Conservation (phyloP, 2,888 invertebrate species). For the Stratiomys singularior region DNA sequence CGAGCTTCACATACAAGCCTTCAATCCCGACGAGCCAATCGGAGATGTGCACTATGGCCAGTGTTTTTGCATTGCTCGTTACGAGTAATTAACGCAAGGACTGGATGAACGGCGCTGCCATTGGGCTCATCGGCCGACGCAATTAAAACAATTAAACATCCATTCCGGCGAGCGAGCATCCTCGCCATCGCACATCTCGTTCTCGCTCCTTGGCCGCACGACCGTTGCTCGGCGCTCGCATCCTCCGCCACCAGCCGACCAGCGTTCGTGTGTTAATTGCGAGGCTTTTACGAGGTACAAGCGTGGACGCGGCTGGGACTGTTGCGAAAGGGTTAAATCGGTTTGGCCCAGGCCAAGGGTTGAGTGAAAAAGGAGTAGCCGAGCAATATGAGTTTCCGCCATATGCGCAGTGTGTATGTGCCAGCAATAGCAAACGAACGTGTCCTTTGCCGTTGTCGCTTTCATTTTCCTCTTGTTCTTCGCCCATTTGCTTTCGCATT, state of each 20-base stretch:
- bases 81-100: background rate
- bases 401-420: too few relatives aligned
- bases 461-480: too few relatives aligned
- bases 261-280: constrained; percentile 1
- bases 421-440: too few relatives aligned
- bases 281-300: background rate
- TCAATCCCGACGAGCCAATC: background rate
- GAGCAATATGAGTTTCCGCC: too few relatives aligned
- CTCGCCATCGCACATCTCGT: background rate
- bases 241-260: background rate
- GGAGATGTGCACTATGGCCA: background rate
- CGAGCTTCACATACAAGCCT: background rate
- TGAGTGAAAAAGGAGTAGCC: too few relatives aligned
- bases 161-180: background rate
- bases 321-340: background rate
- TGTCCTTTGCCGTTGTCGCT: too few relatives aligned
- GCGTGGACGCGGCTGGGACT: background rate
- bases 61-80: background rate
- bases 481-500: too few relatives aligned
- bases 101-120: background rate
- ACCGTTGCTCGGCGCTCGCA: background rate
- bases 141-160: constrained; percentile 4
- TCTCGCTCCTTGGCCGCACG: background rate
- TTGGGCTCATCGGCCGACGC: background rate
- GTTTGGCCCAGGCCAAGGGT: too few relatives aligned